These are phyloP conservation scores for Drosophila nigrodunni DNA, from an alignment of 1,140 invertebrate species.

Conservation along the genomic window DNA sequence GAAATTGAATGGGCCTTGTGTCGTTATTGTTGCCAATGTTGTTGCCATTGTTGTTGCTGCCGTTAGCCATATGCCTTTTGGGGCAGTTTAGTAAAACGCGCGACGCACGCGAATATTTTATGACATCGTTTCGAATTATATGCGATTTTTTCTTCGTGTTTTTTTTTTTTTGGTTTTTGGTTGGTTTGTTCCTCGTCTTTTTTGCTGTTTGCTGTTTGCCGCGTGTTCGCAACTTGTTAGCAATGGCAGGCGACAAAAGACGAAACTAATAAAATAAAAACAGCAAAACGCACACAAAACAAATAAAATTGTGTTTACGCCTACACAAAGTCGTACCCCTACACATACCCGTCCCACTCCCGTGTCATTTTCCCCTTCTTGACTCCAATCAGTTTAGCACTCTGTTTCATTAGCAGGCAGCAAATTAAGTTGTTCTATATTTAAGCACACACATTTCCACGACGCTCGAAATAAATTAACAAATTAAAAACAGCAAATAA, in stretches of 20 bases:
- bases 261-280: slow-evolving; percentile 54
- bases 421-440: slow-evolving; percentile 81
- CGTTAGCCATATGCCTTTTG: slow-evolving; percentile 52
- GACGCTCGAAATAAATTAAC: slow-evolving; percentile 68
- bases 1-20: slow-evolving; percentile 72
- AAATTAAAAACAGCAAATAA: slow-evolving; percentile 59
- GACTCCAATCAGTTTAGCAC: slow-evolving; percentile 3
- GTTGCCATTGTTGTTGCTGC: slow-evolving; percentile 33
- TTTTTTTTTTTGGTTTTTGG: slow-evolving; percentile 11
- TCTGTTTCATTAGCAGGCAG: slow-evolving; percentile 73
- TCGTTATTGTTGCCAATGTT: slow-evolving; percentile 60
- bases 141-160: slow-evolving; percentile 46
- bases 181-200: neutral
- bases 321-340: slow-evolving; percentile 45
- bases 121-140: slow-evolving; percentile 75
- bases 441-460: slow-evolving; percentile 41
- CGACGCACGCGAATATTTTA: slow-evolving; percentile 78
- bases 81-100: slow-evolving; percentile 61
- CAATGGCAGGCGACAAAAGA: slow-evolving; percentile 63
- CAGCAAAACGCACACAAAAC: slow-evolving; percentile 32
- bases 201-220: slow-evolving; percentile 18
- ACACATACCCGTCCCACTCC: neutral
- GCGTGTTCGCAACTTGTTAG: slow-evolving; percentile 69
- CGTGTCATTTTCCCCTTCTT: neutral
- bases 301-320: slow-evolving; percentile 76